Percentiles rank a stretch among this genome's conserved stretches.
Conservation (phyloP, 2,797 vertebrate species). For the Gambusia yucatana region DNA sequence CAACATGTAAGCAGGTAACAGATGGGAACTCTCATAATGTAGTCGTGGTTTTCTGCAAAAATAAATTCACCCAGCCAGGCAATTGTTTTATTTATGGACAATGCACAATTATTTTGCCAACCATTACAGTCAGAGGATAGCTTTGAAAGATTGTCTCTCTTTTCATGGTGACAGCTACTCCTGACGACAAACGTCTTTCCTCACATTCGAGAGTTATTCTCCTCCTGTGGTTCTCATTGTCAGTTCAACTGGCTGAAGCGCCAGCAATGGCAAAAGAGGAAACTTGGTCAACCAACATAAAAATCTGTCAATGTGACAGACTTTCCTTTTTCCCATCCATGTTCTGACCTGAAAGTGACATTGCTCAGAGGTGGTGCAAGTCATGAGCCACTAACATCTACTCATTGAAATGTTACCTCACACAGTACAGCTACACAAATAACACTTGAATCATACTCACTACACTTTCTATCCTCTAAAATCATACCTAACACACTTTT, state of each 20-base stretch:
- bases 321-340: conserved; percentile 4
- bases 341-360: conserved; percentile 30
- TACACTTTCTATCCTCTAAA: conserved; percentile 57
- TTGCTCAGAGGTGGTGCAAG: conserved; percentile 9
- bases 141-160: no score
- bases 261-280: background rate
- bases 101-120: background rate
- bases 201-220: background rate
- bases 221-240: background rate
- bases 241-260: background rate
- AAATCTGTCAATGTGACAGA: conserved; percentile 16
- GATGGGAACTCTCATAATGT: no score
- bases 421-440: conserved; percentile 2
- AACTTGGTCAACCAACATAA: background rate
- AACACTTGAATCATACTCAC: conserved; percentile 11
- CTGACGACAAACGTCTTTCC: background rate
- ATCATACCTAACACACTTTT: conserved; percentile 71
- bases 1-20: background rate
- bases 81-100: background rate
- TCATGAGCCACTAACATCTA: conserved; percentile 37
- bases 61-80: background rate
- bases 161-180: background rate
- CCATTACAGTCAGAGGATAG: background rate
- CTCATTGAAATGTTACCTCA: conserved; percentile 66
- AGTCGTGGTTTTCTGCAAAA: no score